Evolutionary conservation across 1,140 invertebrate genomes (phyloP).

Genomic region (Pachyrhynchus sulphureomaculatus): DNA sequence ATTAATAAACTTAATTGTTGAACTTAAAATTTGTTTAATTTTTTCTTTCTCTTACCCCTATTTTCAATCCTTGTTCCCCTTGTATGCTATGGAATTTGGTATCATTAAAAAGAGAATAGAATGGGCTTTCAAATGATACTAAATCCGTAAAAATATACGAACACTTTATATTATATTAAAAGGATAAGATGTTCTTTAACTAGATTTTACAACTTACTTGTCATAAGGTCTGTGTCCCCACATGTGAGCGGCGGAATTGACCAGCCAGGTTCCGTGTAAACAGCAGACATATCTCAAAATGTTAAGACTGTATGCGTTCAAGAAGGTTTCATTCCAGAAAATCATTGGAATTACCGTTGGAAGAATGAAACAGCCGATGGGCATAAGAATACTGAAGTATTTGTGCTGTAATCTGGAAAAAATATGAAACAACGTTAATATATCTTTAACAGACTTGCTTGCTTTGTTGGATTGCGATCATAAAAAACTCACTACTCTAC

Average conservation of each 20-base stretch:
- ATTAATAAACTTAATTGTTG: no score
- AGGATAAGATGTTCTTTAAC: no score
- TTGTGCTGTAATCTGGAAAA: slow-evolving; percentile 75
- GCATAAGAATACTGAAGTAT: slow-evolving; percentile 82
- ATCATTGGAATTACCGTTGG: slow-evolving; percentile 84
- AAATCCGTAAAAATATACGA: no score
- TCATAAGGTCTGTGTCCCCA: slow-evolving; percentile 93
- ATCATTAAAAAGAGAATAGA: no score
- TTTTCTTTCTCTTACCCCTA: no score
- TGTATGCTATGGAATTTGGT: no score
- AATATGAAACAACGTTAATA: slow-evolving; percentile 54
- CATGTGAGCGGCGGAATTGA: slow-evolving; percentile 93
- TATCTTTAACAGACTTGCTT: neutral
- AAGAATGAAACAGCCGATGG: slow-evolving; percentile 80
- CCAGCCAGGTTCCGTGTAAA: slow-evolving; percentile 92
- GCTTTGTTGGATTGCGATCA: no score
- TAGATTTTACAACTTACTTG: slow-evolving; percentile 64
- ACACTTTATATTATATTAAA: no score
- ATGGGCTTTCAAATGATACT: no score
- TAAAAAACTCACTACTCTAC: no score
- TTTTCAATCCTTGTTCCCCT: no score
- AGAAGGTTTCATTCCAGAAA: slow-evolving; percentile 80
- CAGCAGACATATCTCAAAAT: slow-evolving; percentile 85
- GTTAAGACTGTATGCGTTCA: slow-evolving; percentile 80
- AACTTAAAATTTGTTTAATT: no score